Evolutionary conservation across 2,113 vertebrate genomes (phyloP), one percentile per base, ranked within the genome.

Genomic region (Synchiropus splendidus): DNA sequence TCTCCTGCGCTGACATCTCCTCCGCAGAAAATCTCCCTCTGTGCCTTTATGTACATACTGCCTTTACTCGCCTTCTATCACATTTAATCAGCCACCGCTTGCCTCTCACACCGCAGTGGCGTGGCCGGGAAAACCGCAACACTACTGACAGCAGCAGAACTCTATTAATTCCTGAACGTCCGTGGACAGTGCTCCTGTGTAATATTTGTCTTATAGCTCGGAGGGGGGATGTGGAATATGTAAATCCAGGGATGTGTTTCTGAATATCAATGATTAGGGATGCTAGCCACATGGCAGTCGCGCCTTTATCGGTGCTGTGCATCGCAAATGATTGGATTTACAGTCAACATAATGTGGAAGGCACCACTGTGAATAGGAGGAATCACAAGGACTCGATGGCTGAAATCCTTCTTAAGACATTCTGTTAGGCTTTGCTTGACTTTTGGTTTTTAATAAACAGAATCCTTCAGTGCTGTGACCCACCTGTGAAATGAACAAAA

Each of bases 81-180:
- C 69, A 82, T 80, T 65, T 64, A 82, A 83, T 82, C 80, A 80
- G 73, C 49, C 49, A 79, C 59, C 12, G 66, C 59, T 57, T 72
- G 45, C 61, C 58, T 56, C 62, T 51, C 45, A 63, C 53, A 58
- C 54, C 10, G 54, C 44, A n/a, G n/a, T n/a, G n/a, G n/a, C n/a
- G n/a, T n/a, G 47, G 63, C 61, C 72, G 50, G 66, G 45, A 54
- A 65, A 79, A 75, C 75, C 61, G 58, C 57, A 71, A 67, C 56
- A 54, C 51, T 14, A 70, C 59, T 71, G 62, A 80, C 74, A 77
- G 75, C 53, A 67, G 42, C 58, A 56, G 37, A 72, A 66, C 66
- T 75, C 63, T 46, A 83, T 81, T 84, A 81, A 81, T 80, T 84
- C 64, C 50, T 63, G 47, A 51, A 59, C 57, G 55, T 35, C 71